phyloP scores from a whole-genome alignment of 2,888 invertebrate genomes.

The Apomyelois bistriatella region DNA sequence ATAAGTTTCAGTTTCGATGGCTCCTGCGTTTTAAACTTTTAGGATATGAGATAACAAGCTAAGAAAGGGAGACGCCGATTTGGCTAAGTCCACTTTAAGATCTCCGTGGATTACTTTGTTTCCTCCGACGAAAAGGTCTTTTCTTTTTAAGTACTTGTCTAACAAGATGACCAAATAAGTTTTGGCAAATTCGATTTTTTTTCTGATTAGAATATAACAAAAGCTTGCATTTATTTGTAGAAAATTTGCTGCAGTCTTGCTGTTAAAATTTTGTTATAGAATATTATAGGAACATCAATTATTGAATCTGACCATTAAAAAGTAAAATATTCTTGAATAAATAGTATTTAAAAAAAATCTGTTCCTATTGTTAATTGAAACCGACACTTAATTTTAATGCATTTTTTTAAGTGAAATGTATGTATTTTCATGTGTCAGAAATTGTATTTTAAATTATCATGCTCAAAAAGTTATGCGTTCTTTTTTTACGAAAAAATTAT shows the following conservation, averaged over 20 bases:
- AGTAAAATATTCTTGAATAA: too few relatives aligned
- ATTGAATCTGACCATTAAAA: too few relatives aligned
- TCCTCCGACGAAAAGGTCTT: slow-evolving; percentile 29
- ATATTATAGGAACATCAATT: too few relatives aligned
- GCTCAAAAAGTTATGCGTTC: too few relatives aligned
- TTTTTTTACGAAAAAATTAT: too few relatives aligned
- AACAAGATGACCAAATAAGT: slow-evolving; percentile 5
- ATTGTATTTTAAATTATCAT: too few relatives aligned
- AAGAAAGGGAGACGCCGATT: slow-evolving; percentile 72
- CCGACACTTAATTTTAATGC: not conserved
- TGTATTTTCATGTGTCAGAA: too few relatives aligned
- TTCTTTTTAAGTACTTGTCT: slow-evolving; percentile 10
- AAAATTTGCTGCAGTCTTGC: too few relatives aligned
- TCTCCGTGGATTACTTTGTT: slow-evolving; percentile 47
- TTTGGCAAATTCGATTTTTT: not conserved
- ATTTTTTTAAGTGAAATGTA: too few relatives aligned
- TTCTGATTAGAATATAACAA: not conserved
- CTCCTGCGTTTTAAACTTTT: slow-evolving; percentile 78
- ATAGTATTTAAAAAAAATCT: too few relatives aligned
- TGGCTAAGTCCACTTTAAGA: slow-evolving; percentile 70
- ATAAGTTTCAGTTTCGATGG: slow-evolving; percentile 78
- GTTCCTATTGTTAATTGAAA: not conserved
- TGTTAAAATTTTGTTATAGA: too few relatives aligned
- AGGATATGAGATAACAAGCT: slow-evolving; percentile 79
- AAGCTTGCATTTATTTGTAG: not conserved